Base-by-base conservation (phyloP, 2,113 vertebrate genomes). In the Phaetusa simplex region DNA sequence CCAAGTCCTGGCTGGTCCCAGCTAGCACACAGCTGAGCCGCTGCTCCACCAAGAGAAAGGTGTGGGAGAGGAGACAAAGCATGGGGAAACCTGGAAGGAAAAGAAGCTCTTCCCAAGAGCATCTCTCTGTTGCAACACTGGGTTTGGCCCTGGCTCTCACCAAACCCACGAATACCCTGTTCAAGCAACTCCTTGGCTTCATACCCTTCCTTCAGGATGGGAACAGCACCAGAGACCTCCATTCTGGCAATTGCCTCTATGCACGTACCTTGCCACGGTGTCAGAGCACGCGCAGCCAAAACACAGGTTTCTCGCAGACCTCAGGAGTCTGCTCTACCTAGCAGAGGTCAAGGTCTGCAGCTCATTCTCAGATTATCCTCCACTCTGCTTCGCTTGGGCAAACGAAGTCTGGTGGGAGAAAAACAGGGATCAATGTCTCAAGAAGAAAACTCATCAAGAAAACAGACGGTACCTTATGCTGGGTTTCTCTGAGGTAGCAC, bases 191-290 rank as follows among this genome's bases (percentile, higher is more conserved):
- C 55, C n/a, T 77, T 70, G 10, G 19, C 53, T 69, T 77, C 49
- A 70, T 8, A 14, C 9, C 29, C 53, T 69, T 76, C 38, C 34
- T 62, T n/a, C 53, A 53, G 53, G 43, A 69, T 6, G 20, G 45
- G 45, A 76, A 50, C n/a, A 64, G 21, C 29, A n/a, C n/a, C 56
- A 45, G 62, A 55, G n/a, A 55, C 34, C 23, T 53, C 53, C 19
- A 24, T 30, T 13, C 34, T 67, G 38, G 34, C 38, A 67, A 8
- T 3, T 82, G 50, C 17, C 38, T 52, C 32, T 15, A 15, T 12
- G 42, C 42, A n/a, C 2, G 0, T 17, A 43, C 43, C 49, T 47
- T 50, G 59, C 36, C 10, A 1, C 1, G 11, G 20, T 36, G 36
- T 62, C 43, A 74, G 36, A 50, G 61, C 27, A 65, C 30, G 24